Percentiles rank a stretch among this genome's conserved stretches.
phyloP scores from a whole-genome alignment of 2,888 invertebrate species.

The Pseudococcus viburni region DNA sequence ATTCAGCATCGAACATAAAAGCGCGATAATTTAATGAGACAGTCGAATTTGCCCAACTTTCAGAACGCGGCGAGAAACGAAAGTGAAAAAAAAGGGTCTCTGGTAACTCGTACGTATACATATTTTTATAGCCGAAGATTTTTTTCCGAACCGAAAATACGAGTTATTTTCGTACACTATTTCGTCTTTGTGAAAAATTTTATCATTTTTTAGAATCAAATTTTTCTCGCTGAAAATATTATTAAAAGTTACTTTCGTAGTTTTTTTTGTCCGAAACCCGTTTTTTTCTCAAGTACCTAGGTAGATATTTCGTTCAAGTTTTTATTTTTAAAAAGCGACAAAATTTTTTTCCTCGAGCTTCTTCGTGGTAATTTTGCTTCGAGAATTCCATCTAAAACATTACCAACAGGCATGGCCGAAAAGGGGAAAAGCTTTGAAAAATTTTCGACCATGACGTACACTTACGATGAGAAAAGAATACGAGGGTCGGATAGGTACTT shows the following conservation, averaged over 20 bases:
- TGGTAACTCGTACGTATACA: background rate
- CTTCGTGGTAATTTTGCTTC: background rate
- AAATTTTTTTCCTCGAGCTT: background rate
- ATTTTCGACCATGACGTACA: background rate
- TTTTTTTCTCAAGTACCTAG: background rate
- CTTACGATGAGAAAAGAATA: background rate
- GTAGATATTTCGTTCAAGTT: background rate
- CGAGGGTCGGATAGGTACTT: background rate
- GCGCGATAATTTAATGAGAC: slow-evolving; percentile 4
- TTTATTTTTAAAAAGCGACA: background rate
- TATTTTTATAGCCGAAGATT: background rate
- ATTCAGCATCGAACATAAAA: background rate
- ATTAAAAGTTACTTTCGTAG: background rate
- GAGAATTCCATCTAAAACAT: background rate
- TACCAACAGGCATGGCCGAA: background rate
- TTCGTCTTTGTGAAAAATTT: slow-evolving; percentile 8
- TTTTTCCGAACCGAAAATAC: background rate
- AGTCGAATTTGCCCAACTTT: slow-evolving; percentile 4
- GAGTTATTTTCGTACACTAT: background rate
- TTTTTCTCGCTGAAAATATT: slow-evolving; percentile 5
- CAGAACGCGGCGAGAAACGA: background rate
- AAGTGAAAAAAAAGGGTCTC: background rate
- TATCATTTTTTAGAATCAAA: background rate
- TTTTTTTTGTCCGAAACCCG: background rate
- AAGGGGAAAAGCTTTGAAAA: background rate